Conservation (phyloP, 2,888 invertebrate species). For the Dyspetes luteomarginatus region DNA sequence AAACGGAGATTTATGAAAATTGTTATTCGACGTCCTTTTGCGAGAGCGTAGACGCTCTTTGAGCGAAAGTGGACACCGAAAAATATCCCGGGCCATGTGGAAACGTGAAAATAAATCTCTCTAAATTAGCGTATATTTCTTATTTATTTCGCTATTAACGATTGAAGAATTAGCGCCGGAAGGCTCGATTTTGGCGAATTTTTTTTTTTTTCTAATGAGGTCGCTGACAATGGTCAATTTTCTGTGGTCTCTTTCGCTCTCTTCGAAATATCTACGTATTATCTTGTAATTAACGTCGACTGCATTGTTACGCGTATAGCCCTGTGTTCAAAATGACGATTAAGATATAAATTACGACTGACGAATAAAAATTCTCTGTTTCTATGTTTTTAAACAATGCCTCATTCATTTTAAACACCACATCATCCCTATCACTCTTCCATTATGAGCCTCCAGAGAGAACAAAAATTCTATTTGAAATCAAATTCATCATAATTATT, state of each 20-base stretch:
- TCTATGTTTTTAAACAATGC: slow-evolving; percentile 68
- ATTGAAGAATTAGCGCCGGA: slow-evolving; percentile 54
- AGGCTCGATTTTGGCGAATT: slow-evolving; percentile 47
- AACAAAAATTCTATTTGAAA: too few species aligned
- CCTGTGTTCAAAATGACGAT: slow-evolving; percentile 64
- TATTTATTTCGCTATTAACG: slow-evolving; percentile 68
- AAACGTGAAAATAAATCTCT: slow-evolving; percentile 48
- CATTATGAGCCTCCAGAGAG: not conserved
- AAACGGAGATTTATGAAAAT: slow-evolving; percentile 58
- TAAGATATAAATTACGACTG: slow-evolving; percentile 70
- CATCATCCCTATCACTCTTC: not conserved
- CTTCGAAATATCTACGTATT: slow-evolving; percentile 25
- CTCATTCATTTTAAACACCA: slow-evolving; percentile 54
- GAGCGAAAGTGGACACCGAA: slow-evolving; percentile 10
- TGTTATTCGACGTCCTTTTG: slow-evolving; percentile 59
- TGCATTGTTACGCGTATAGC: slow-evolving; percentile 43
- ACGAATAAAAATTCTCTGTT: slow-evolving; percentile 72
- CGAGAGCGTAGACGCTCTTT: slow-evolving; percentile 48
- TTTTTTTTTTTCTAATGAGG: slow-evolving; percentile 4
- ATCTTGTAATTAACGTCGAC: slow-evolving; percentile 51
- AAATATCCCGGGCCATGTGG: slow-evolving; percentile 42
- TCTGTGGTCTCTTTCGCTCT: slow-evolving; percentile 11
- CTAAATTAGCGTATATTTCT: slow-evolving; percentile 67
- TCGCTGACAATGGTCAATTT: slow-evolving; percentile 26
- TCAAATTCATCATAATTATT: too few species aligned